Percentiles rank a stretch among this genome's conserved stretches.
Conservation (phyloP, 2,888 invertebrate genomes). For the Tethea ocularis region DNA sequence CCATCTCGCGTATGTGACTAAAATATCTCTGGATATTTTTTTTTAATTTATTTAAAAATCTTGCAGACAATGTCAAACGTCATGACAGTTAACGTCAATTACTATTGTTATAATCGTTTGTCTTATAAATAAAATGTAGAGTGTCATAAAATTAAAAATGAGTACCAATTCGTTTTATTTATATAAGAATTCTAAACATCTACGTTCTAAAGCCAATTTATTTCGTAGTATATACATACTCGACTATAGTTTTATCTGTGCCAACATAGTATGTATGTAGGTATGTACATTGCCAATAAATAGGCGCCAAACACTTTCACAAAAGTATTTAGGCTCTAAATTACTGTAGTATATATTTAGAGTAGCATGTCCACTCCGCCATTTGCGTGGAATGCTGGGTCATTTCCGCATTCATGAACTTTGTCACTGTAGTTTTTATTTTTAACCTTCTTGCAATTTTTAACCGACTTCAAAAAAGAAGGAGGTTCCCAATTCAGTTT, state of each 20-base stretch:
- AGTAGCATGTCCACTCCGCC: background rate
- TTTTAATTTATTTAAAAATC: too few species aligned
- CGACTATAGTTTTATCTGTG: background rate
- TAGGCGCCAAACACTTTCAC: background rate
- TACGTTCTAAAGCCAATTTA: background rate
- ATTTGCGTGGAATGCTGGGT: background rate
- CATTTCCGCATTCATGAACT: slow-evolving; percentile 1
- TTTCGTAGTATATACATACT: slow-evolving; percentile 1
- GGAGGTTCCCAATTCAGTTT: too few species aligned
- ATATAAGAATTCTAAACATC: background rate
- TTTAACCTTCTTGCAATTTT: background rate
- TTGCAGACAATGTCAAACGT: too few species aligned
- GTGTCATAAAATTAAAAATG: too few species aligned
- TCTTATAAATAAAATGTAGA: too few species aligned
- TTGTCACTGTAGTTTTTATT: background rate
- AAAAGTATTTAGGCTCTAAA: slow-evolving; percentile 2
- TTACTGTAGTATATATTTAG: background rate
- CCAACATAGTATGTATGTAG: background rate
- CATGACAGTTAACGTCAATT: too few species aligned
- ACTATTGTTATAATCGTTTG: too few species aligned
- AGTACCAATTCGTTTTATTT: background rate
- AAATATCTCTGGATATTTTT: too few species aligned
- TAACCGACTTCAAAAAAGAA: background rate
- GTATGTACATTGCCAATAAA: slow-evolving; percentile 2
- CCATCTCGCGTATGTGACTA: too few species aligned